phyloP scores from a whole-genome alignment of 2,888 invertebrate species.

The Notodonta dromedarius region DNA sequence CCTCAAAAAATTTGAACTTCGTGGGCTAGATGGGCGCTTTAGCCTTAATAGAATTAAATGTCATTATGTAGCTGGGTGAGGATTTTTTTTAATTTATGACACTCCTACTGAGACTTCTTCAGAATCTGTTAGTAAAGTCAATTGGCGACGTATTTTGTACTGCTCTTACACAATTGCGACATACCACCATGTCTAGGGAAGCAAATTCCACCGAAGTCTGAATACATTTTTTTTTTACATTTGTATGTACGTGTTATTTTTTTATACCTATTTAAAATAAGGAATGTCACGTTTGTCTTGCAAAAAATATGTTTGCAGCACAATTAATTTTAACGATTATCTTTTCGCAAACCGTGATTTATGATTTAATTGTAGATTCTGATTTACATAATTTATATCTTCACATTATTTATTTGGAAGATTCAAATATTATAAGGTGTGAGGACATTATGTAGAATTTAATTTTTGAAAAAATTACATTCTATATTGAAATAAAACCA shows the following conservation, averaged over 20 bases:
- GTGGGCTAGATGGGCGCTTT: no score
- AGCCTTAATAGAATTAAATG: not conserved
- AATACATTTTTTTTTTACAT: not conserved
- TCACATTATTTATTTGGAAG: no score
- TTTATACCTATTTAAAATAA: not conserved
- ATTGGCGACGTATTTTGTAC: no score
- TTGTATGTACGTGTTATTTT: not conserved
- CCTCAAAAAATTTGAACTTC: no score
- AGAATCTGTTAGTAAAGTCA: not conserved
- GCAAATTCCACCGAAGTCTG: not conserved
- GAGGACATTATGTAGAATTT: no score
- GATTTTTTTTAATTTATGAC: not conserved
- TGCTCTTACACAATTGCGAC: no score
- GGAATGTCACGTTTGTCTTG: not conserved
- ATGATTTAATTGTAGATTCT: not conserved
- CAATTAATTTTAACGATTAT: not conserved
- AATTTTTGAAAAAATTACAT: no score
- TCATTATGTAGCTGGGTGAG: not conserved
- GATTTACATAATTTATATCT: no score
- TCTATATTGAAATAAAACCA: no score
- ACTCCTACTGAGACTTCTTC: not conserved
- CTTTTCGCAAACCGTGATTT: not conserved
- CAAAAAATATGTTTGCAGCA: not conserved
- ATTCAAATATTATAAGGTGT: no score
- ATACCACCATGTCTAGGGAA: not conserved